Evolutionary conservation across 2,113 vertebrate species (phyloP).

Genomic region (Syngnathus scovelli): DNA sequence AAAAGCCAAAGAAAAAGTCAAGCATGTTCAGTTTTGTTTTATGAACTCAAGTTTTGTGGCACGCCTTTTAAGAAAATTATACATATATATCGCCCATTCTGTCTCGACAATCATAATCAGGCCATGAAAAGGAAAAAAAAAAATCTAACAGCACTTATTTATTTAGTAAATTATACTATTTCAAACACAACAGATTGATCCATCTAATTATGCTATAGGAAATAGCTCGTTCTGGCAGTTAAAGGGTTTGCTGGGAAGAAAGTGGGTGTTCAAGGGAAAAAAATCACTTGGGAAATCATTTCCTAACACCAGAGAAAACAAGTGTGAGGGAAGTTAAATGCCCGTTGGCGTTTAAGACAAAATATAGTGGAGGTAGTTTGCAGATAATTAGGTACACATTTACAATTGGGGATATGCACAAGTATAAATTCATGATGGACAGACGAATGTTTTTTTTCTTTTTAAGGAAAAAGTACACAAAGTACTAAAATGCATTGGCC

Average conservation of each 20-base stretch:
- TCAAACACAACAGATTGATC: not conserved
- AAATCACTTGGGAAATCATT: slow-evolving; percentile 15
- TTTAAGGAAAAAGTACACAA: not conserved
- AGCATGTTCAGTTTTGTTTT: not conserved
- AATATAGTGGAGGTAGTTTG: slow-evolving; percentile 8
- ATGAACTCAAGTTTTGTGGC: not conserved
- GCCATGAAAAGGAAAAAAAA: not conserved
- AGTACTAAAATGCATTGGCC: not conserved
- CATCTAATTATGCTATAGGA: not conserved
- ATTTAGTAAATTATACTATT: not conserved
- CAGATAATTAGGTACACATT: slow-evolving; percentile 14
- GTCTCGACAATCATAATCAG: too few relatives aligned
- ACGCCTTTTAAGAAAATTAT: not conserved
- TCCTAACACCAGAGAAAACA: not conserved
- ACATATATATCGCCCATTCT: too few relatives aligned
- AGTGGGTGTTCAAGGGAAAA: not conserved
- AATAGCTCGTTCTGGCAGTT: not conserved
- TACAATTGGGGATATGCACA: slow-evolving; percentile 16
- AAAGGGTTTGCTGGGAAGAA: slow-evolving; percentile 11
- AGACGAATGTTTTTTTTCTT: not conserved
- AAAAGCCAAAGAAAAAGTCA: too few relatives aligned
- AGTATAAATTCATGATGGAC: slow-evolving; percentile 9
- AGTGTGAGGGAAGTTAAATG: slow-evolving; percentile 18
- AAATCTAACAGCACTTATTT: not conserved
- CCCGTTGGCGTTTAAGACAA: slow-evolving; percentile 15